Percentiles rank a stretch among this genome's conserved stretches.
Evolutionary conservation across 2,888 invertebrate species (phyloP).

Genomic region (Cremastobaeus sp.): DNA sequence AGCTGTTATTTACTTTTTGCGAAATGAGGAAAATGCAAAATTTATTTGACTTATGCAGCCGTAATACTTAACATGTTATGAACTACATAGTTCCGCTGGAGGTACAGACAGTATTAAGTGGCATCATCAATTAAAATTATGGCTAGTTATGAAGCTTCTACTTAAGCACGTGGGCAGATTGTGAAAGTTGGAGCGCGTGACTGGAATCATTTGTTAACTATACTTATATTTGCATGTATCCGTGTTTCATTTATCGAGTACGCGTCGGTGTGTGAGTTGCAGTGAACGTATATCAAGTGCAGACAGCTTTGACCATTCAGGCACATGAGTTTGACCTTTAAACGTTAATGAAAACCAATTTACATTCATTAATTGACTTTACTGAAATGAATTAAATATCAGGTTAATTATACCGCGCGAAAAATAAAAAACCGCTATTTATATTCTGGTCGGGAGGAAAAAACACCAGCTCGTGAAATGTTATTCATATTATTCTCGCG

Average conservation of each 20-base stretch:
- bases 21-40: no score
- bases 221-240: slow-evolving; percentile 21
- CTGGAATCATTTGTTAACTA: slow-evolving; percentile 31
- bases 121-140: slow-evolving; percentile 55
- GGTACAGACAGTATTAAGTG: slow-evolving; percentile 21
- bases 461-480: no score
- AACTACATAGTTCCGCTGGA: slow-evolving; percentile 11
- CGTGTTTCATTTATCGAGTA: slow-evolving; percentile 11
- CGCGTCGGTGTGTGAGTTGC: neutral
- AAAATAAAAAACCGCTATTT: no score
- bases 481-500: no score
- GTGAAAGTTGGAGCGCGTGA: slow-evolving; percentile 47
- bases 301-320: slow-evolving; percentile 35
- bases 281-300: slow-evolving; percentile 20
- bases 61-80: slow-evolving; percentile 9
- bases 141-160: slow-evolving; percentile 35
- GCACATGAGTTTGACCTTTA: slow-evolving; percentile 31
- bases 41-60: no score
- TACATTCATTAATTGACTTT: slow-evolving; percentile 27
- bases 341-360: slow-evolving; percentile 21
- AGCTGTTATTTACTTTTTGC: no score
- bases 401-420: neutral
- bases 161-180: slow-evolving; percentile 44
- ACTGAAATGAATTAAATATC: slow-evolving; percentile 13
- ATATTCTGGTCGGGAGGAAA: no score